Conservation (phyloP, 2,888 invertebrate genomes). For the Phortica magna region DNA sequence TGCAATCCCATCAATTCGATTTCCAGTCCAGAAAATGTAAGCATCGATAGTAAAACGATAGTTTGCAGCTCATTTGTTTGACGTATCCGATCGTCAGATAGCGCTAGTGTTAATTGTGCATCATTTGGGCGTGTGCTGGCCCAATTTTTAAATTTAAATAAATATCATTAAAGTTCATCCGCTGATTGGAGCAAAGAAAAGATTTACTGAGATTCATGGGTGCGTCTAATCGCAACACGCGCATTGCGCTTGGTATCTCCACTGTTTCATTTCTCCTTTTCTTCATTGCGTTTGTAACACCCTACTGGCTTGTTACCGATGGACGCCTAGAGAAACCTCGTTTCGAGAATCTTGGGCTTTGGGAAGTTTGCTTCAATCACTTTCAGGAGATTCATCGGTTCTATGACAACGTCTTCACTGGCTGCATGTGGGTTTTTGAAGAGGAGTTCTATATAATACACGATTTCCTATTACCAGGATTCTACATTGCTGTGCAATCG, state of each 20-base stretch:
- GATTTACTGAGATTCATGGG: conserved; percentile 65
- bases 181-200: not conserved
- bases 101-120: not conserved
- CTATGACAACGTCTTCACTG: conserved; percentile 90
- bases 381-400: conserved; percentile 91
- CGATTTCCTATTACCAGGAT: conserved; percentile 91
- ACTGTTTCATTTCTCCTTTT: conserved; percentile 84
- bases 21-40: too few species aligned
- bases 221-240: conserved; percentile 75
- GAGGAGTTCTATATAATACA: conserved; percentile 97
- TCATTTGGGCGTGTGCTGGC: not conserved
- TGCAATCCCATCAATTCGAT: too few species aligned
- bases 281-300: conserved; percentile 89
- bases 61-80: too few species aligned
- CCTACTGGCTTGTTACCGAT: conserved; percentile 92
- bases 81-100: not conserved
- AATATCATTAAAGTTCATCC: too few species aligned
- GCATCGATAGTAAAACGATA: too few species aligned
- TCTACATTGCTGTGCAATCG: conserved; percentile 95
- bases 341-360: conserved; percentile 91
- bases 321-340: conserved; percentile 87
- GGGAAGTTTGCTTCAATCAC: conserved; percentile 95
- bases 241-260: conserved; percentile 82
- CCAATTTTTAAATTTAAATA: not conserved
- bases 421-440: conserved; percentile 98